Percentiles rank a stretch among this genome's conserved stretches.
phyloP scores from a whole-genome alignment of 2,113 vertebrate genomes.

The Eulacestoma nigropectus region DNA sequence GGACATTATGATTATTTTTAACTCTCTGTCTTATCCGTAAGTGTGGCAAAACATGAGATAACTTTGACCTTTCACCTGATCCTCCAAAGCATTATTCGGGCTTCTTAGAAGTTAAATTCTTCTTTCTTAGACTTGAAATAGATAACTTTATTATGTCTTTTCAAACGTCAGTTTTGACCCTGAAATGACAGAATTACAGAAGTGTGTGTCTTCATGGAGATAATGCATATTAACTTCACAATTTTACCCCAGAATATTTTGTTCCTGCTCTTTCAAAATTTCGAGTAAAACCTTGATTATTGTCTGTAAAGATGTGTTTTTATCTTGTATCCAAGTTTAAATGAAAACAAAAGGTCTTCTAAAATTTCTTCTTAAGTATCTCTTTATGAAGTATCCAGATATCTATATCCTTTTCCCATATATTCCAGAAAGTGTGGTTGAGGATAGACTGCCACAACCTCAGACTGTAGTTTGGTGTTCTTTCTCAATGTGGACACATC shows the following conservation, averaged over 20 bases:
- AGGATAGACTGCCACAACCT: neutral
- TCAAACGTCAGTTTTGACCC: neutral
- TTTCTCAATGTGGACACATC: neutral
- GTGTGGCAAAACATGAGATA: neutral
- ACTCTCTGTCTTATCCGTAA: neutral
- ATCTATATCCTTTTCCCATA: neutral
- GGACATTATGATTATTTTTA: neutral
- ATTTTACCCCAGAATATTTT: neutral
- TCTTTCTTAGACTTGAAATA: neutral
- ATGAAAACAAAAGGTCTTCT: neutral
- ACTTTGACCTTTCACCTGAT: neutral
- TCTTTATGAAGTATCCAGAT: neutral
- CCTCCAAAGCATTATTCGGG: neutral
- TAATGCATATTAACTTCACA: neutral
- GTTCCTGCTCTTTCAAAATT: neutral
- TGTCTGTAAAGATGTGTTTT: neutral
- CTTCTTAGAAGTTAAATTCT: neutral
- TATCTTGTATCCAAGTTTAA: neutral
- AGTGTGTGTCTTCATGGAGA: neutral
- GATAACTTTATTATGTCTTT: neutral
- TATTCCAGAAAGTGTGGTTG: neutral
- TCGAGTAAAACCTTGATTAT: neutral
- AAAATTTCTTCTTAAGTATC: neutral
- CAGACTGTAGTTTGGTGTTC: neutral
- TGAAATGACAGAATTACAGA: neutral